Conservation (phyloP, 1,140 invertebrate genomes). For the Nasonia longicornis region DNA sequence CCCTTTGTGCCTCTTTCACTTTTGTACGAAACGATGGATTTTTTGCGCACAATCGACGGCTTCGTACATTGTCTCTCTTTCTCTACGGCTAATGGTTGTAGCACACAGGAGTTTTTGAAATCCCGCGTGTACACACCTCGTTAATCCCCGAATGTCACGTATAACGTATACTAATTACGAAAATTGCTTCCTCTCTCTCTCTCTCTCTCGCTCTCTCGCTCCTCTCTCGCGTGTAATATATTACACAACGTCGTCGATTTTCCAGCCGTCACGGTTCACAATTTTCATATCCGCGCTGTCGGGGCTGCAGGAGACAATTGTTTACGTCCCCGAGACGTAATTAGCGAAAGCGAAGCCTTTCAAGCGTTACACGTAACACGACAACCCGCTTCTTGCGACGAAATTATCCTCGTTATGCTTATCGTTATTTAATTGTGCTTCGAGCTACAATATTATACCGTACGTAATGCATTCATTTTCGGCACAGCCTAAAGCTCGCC, state of each 20-base stretch:
- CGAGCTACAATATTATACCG: too few species aligned
- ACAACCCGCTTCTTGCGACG: background rate
- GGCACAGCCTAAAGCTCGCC: too few species aligned
- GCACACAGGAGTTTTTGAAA: background rate
- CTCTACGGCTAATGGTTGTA: background rate
- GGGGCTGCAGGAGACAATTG: background rate
- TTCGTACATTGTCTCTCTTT: background rate
- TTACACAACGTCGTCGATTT: background rate
- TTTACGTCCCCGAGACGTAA: background rate
- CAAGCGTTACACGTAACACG: background rate
- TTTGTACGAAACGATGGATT: background rate
- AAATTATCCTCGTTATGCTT: too few species aligned
- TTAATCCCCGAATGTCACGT: background rate
- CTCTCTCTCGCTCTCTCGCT: background rate
- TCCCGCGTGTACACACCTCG: background rate
- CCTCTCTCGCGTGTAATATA: background rate
- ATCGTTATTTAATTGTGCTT: too few species aligned
- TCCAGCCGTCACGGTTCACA: background rate
- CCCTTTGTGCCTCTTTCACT: background rate
- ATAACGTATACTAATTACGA: constrained; percentile 8
- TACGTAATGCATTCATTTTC: too few species aligned
- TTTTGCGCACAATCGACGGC: background rate
- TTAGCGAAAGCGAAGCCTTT: background rate
- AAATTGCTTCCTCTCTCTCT: constrained; percentile 7
- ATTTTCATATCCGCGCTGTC: background rate